Evolutionary conservation across 2,113 vertebrate genomes (phyloP).

Genomic region (Istiophorus platypterus): DNA sequence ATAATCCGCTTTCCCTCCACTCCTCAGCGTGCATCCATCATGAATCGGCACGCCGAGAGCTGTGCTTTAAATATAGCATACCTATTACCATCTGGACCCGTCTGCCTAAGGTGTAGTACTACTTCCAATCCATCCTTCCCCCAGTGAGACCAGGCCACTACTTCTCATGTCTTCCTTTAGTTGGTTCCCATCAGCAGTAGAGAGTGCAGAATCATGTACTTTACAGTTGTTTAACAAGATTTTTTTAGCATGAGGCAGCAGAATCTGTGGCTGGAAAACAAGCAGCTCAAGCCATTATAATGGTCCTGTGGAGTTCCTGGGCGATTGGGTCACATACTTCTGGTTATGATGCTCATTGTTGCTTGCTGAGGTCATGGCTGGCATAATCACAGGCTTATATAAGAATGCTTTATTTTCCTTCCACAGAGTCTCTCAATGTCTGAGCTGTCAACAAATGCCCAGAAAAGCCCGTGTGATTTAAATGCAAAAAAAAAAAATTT

Average conservation of each 20-base stretch:
- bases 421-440: not conserved
- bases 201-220: slow-evolving; percentile 38
- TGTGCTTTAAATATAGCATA: slow-evolving; percentile 42
- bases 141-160: slow-evolving; percentile 17
- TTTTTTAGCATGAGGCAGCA: slow-evolving; percentile 45
- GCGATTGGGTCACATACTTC: slow-evolving; percentile 66
- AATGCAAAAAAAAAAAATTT: too few species aligned
- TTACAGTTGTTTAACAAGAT: slow-evolving; percentile 35
- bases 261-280: slow-evolving; percentile 50
- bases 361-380: slow-evolving; percentile 72
- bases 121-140: slow-evolving; percentile 38
- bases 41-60: slow-evolving; percentile 41
- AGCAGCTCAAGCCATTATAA: slow-evolving; percentile 39
- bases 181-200: not conserved
- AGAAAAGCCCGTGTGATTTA: slow-evolving; percentile 12
- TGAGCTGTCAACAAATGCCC: slow-evolving; percentile 39
- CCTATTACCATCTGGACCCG: slow-evolving; percentile 44
- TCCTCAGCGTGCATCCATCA: slow-evolving; percentile 38
- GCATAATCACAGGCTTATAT: slow-evolving; percentile 68
- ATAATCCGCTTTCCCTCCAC: slow-evolving; percentile 18
- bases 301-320: slow-evolving; percentile 42
- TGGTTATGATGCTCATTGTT: slow-evolving; percentile 64
- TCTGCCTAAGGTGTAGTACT: slow-evolving; percentile 27
- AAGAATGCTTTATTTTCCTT: slow-evolving; percentile 60
- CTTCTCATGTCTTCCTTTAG: slow-evolving; percentile 17